Evolutionary conservation across 2,888 invertebrate genomes (phyloP).

Genomic region (Ephialtes manifestator): DNA sequence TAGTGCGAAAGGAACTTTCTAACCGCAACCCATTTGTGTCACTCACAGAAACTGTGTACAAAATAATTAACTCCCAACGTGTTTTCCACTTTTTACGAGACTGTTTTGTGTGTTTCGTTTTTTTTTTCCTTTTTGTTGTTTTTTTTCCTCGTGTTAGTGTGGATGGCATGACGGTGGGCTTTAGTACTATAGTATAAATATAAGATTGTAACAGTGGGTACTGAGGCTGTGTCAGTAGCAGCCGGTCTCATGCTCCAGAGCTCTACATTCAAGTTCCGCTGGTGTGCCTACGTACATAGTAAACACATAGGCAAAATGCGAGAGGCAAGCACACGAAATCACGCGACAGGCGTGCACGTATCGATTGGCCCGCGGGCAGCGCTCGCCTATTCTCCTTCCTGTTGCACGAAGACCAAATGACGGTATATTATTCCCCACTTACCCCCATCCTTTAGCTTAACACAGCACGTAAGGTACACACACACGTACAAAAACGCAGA

Average conservation of each 20-base stretch:
- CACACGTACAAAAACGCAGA: constrained; percentile 24
- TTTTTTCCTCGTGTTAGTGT: constrained; percentile 29
- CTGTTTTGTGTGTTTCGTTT: not conserved
- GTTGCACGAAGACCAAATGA: constrained; percentile 82
- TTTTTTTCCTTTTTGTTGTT: too few species aligned
- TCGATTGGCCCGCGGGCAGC: constrained; percentile 72
- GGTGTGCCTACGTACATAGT: not conserved
- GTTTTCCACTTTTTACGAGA: constrained; percentile 17
- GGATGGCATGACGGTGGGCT: constrained; percentile 66
- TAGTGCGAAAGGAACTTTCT: not conserved
- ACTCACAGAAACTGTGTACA: constrained; percentile 47
- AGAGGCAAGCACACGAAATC: constrained; percentile 56
- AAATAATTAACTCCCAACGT: constrained; percentile 56
- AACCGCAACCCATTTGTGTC: constrained; percentile 21
- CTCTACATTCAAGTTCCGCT: constrained; percentile 13
- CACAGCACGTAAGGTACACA: not conserved
- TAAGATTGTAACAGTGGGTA: constrained; percentile 47
- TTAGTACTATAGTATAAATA: constrained; percentile 62
- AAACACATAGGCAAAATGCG: constrained; percentile 46
- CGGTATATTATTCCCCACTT: constrained; percentile 82
- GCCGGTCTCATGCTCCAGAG: constrained; percentile 23
- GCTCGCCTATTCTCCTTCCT: constrained; percentile 74
- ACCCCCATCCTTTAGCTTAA: constrained; percentile 68
- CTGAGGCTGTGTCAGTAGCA: constrained; percentile 37
- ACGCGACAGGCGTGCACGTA: constrained; percentile 72